Percentiles rank a stretch among this genome's conserved stretches.
phyloP scores from a whole-genome alignment of 53 echinoderm and acorn worm genomes.

The Arbacia lixula region DNA sequence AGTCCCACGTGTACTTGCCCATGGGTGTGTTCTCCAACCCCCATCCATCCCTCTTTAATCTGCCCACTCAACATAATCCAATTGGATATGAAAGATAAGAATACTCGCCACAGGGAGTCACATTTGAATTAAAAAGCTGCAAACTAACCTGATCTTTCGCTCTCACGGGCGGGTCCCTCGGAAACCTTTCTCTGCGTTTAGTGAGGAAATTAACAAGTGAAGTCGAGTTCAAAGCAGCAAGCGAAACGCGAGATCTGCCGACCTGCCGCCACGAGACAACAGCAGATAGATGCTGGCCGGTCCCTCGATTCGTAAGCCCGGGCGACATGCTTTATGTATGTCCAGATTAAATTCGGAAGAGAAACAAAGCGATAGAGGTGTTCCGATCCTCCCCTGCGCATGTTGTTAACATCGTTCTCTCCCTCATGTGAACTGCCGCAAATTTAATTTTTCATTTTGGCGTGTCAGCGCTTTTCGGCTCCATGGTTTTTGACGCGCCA shows the following conservation, averaged over 20 bases:
- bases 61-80: background rate
- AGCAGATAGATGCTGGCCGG: slow-evolving; percentile 18
- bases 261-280: slow-evolving; percentile 7
- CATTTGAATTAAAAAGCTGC: slow-evolving; percentile 47
- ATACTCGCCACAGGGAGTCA: background rate
- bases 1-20: too few species aligned
- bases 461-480: too few species aligned
- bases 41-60: background rate
- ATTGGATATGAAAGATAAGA: background rate
- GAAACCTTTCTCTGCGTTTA: slow-evolving; percentile 24
- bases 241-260: slow-evolving; percentile 20
- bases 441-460: too few species aligned
- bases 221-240: background rate
- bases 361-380: too few species aligned
- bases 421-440: too few species aligned
- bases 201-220: slow-evolving; percentile 42
- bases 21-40: background rate
- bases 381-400: too few species aligned
- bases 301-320: slow-evolving; percentile 35
- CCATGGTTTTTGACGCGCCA: too few species aligned
- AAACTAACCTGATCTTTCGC: slow-evolving; percentile 27
- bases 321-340: too few species aligned
- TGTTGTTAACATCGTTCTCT: too few species aligned
- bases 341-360: too few species aligned
- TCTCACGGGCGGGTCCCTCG: slow-evolving; percentile 31